These are phyloP conservation scores for Parus major DNA, from an alignment of 2,113 vertebrate genomes.

Conservation along the genomic window DNA sequence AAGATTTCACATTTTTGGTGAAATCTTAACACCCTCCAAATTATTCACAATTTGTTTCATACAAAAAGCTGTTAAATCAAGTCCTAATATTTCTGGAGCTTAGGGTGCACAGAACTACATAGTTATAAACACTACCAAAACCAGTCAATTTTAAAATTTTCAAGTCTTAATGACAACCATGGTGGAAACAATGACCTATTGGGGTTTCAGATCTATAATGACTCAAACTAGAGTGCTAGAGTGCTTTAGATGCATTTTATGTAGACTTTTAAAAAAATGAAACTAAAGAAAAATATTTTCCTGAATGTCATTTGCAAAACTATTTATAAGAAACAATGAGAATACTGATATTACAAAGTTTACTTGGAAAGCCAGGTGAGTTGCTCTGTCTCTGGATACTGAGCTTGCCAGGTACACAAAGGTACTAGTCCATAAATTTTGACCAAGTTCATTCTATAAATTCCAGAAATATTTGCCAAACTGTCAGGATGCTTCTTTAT, in stretches of 20 bases:
- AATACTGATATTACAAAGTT: neutral
- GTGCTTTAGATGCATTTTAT: neutral
- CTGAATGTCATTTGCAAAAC: neutral
- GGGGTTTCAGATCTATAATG: neutral
- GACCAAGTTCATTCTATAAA: neutral
- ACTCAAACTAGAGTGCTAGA: neutral
- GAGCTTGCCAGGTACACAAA: neutral
- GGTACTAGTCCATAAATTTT: neutral
- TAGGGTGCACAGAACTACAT: rapidly evolving
- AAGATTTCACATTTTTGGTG: neutral
- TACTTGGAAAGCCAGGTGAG: neutral
- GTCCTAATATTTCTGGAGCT: neutral
- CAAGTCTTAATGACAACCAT: neutral
- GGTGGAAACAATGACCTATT: neutral
- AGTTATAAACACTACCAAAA: neutral
- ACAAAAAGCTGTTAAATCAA: neutral
- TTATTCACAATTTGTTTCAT: neutral
- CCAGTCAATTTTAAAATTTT: neutral
- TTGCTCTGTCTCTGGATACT: neutral
- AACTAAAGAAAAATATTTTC: neutral
- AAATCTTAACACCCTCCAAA: neutral
- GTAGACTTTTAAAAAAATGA: neutral
- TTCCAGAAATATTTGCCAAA: neutral
- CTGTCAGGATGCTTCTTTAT: neutral
- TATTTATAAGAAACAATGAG: neutral